These are phyloP conservation scores for Machimus atricapillus DNA, from an alignment of 2,888 invertebrate genomes.

Conservation along the genomic window DNA sequence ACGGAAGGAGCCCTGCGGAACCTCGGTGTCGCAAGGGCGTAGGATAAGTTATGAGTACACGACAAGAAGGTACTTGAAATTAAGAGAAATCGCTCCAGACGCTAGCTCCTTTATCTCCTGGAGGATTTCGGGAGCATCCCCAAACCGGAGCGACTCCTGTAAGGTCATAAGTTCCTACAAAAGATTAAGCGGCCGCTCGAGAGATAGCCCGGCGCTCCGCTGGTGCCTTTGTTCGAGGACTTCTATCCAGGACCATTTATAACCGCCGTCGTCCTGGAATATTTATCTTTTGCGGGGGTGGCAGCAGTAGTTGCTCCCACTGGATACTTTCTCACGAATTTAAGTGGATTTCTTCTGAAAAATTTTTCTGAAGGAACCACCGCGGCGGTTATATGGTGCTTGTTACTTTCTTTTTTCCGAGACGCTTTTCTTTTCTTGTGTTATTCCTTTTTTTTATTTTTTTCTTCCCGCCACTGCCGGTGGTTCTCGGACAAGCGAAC, in stretches of 20 bases:
- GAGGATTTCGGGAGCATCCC: neutral
- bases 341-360: conserved; percentile 3
- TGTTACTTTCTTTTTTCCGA: neutral
- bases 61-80: conserved; percentile 20
- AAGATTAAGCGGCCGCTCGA: neutral
- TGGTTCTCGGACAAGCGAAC: neutral
- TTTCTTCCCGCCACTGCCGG: neutral
- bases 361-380: neutral
- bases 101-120: neutral
- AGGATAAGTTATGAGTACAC: conserved; percentile 13
- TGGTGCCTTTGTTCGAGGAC: neutral
- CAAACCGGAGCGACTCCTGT: neutral
- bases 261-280: neutral
- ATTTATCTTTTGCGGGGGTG: conserved; percentile 3
- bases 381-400: neutral
- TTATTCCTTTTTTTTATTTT: neutral
- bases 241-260: neutral
- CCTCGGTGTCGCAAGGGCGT: neutral
- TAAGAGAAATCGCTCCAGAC: conserved; percentile 19
- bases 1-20: neutral
- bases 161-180: conserved; percentile 5
- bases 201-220: neutral
- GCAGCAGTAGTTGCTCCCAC: neutral
- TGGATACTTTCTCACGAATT: conserved; percentile 1
- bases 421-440: neutral